Evolutionary conservation across 2,888 invertebrate genomes (phyloP).

Genomic region (Acanthosoma haemorrhoidale): DNA sequence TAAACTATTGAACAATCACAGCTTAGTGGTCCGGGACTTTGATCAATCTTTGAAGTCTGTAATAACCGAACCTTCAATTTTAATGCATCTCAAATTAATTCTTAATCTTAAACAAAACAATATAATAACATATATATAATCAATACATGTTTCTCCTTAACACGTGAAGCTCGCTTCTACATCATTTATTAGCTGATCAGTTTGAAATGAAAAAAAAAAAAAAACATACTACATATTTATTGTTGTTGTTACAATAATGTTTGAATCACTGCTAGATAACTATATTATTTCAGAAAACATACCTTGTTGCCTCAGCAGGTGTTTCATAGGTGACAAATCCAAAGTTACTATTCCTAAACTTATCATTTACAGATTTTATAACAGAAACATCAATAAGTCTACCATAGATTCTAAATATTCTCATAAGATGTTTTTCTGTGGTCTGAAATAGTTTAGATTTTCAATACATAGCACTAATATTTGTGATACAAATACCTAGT

Average conservation of each 20-base stretch:
- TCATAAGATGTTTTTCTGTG: neutral
- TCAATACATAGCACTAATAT: neutral
- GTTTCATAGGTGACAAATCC: conserved; percentile 34
- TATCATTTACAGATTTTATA: conserved; percentile 1
- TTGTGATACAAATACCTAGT: neutral
- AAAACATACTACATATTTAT: neutral
- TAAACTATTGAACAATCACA: too few relatives aligned
- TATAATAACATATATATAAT: too few relatives aligned
- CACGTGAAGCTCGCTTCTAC: too few relatives aligned
- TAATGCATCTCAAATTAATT: too few relatives aligned
- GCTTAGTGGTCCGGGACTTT: too few relatives aligned
- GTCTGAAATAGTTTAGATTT: neutral
- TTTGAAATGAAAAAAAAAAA: too few relatives aligned
- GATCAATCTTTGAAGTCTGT: too few relatives aligned
- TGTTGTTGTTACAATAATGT: neutral
- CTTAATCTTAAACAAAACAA: too few relatives aligned
- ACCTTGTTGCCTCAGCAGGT: conserved; percentile 35
- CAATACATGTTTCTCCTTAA: too few relatives aligned
- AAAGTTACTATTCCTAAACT: neutral
- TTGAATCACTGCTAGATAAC: neutral
- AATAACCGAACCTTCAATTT: too few relatives aligned
- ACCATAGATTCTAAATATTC: conserved; percentile 10
- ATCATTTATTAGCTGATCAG: too few relatives aligned
- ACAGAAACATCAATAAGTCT: conserved; percentile 16
- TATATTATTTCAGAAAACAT: neutral